These are phyloP conservation scores for Embiotoca jacksoni DNA, from an alignment of 2,113 vertebrate genomes.

Conservation along the genomic window DNA sequence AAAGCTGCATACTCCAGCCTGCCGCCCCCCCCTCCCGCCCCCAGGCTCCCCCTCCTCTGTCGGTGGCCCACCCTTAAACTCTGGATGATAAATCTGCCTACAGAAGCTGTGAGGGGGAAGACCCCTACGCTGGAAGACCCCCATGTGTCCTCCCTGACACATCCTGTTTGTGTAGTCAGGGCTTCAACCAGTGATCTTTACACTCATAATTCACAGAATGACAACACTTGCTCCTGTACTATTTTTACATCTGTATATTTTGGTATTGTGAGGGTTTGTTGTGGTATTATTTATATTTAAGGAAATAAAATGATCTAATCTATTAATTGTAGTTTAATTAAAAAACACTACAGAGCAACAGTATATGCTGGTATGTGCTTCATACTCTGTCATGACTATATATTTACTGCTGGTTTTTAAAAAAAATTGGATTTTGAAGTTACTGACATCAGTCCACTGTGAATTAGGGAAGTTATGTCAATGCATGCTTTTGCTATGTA, in stretches of 20 bases:
- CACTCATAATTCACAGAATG: constrained; percentile 71
- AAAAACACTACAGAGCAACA: neutral
- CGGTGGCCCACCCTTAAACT: constrained; percentile 80
- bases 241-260: constrained; percentile 52
- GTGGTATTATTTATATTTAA: neutral
- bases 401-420: constrained; percentile 10
- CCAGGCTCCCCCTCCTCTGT: constrained; percentile 62
- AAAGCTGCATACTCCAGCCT: constrained; percentile 71
- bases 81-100: constrained; percentile 83
- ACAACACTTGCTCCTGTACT: constrained; percentile 46
- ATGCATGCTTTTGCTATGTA: constrained; percentile 37
- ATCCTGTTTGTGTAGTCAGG: constrained; percentile 81
- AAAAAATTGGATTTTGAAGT: constrained; percentile 14
- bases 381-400: neutral
- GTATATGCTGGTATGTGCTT: neutral
- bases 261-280: neutral
- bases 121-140: constrained; percentile 74
- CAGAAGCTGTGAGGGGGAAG: constrained; percentile 74
- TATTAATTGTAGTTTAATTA: neutral
- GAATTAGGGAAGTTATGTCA: constrained; percentile 38
- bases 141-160: constrained; percentile 76
- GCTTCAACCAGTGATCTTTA: constrained; percentile 76
- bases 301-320: neutral
- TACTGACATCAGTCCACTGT: constrained; percentile 21
- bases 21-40: constrained; percentile 31